Evolutionary conservation across 2,113 vertebrate genomes (phyloP).

Genomic region (Solea senegalensis): DNA sequence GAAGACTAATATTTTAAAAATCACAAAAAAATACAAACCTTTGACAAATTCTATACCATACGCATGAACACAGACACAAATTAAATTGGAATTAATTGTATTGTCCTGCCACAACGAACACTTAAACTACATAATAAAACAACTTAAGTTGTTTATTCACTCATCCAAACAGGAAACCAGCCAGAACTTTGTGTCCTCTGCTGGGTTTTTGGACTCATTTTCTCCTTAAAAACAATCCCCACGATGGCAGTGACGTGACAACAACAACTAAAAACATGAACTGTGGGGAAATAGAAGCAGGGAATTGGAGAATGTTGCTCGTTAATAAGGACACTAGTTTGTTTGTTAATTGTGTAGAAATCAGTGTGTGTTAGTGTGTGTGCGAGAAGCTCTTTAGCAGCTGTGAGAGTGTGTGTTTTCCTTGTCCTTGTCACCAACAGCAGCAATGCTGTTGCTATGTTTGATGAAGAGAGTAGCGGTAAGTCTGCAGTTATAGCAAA

Average conservation of each 20-base stretch:
- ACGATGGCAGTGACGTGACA: conserved; percentile 18
- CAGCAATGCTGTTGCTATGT: conserved; percentile 38
- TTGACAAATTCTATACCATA: too few species aligned
- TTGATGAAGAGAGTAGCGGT: conserved; percentile 30
- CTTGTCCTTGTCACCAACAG: conserved; percentile 44
- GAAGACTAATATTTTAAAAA: too few species aligned
- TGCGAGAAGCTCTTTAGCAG: conserved; percentile 33
- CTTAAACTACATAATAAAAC: too few species aligned
- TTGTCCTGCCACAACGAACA: too few species aligned
- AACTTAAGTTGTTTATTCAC: background rate
- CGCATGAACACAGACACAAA: too few species aligned
- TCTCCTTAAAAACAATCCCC: conserved; percentile 11
- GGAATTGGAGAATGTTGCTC: background rate
- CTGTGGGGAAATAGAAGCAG: conserved; percentile 18
- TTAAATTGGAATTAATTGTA: too few species aligned
- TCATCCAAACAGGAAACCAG: conserved; percentile 22
- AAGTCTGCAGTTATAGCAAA: conserved; percentile 6
- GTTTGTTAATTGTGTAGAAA: conserved; percentile 20
- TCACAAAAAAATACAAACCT: too few species aligned
- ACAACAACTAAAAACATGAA: conserved; percentile 16
- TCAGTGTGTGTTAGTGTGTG: background rate
- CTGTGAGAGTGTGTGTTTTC: conserved; percentile 40
- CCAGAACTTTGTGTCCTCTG: background rate
- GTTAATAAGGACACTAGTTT: conserved; percentile 26
- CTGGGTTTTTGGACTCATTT: conserved; percentile 2